A percentile compares a stretch with the other conserved stretches of the same genome.
These are phyloP conservation scores for Hemiprocne comata DNA, from an alignment of 2,113 vertebrate species.

Conservation along the genomic window DNA sequence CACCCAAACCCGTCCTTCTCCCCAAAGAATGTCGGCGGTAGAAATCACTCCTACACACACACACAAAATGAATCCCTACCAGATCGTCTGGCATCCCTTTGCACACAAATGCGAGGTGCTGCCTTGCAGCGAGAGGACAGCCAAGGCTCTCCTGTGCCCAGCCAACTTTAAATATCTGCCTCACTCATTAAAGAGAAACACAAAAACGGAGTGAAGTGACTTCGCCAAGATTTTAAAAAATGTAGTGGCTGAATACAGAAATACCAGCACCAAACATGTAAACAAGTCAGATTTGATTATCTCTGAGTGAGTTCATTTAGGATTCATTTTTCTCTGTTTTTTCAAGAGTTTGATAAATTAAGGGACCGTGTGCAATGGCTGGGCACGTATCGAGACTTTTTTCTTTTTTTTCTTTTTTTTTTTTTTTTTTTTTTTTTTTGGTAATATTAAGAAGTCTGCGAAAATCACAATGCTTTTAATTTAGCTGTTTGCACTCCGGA, in stretches of 20 bases:
- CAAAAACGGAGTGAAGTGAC: conserved; percentile 43
- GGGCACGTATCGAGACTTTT: not conserved
- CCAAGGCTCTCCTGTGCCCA: conserved; percentile 50
- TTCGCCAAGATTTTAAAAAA: conserved; percentile 58
- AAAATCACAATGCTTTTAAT: not conserved
- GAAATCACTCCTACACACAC: not conserved
- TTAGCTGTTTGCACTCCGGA: not conserved
- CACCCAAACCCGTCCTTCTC: not conserved
- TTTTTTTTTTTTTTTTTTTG: not conserved
- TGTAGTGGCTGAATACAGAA: conserved; percentile 62
- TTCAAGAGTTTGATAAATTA: conserved; percentile 4
- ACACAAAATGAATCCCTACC: not conserved
- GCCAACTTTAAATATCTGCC: conserved; percentile 59
- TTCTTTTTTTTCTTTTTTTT: not conserved
- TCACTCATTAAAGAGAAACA: conserved; percentile 55
- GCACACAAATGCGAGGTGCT: conserved; percentile 19
- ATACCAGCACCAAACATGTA: conserved; percentile 67
- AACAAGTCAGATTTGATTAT: conserved; percentile 73
- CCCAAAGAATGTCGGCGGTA: not conserved
- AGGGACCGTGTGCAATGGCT: not conserved
- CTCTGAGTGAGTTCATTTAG: conserved; percentile 64
- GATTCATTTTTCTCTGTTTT: not conserved
- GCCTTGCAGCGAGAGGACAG: conserved; percentile 55
- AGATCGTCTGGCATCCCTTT: conserved; percentile 18
- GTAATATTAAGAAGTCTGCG: not conserved